A percentile compares a stretch with the other conserved stretches of the same genome.
Conservation (phyloP, 1,140 invertebrate genomes). For the Charaxes varanes region DNA sequence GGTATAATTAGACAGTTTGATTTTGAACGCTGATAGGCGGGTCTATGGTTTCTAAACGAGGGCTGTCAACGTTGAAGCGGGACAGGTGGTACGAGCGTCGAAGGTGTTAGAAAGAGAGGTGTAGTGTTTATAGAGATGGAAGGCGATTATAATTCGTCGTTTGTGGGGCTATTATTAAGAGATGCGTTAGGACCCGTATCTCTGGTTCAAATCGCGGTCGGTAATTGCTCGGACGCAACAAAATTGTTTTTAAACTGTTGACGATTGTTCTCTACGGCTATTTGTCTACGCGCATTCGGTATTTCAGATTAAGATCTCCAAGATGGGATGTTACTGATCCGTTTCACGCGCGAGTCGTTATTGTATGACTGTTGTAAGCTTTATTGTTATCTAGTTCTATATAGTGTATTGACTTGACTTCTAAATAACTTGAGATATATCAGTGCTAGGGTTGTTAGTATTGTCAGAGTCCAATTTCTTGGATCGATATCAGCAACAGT, state of each 20-base stretch:
- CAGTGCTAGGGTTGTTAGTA: no score
- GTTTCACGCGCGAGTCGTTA: conserved; percentile 30
- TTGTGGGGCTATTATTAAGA: conserved; percentile 66
- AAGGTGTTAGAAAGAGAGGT: conserved; percentile 30
- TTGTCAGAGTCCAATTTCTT: no score
- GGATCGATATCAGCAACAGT: no score
- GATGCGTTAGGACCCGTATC: conserved; percentile 56
- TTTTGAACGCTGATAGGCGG: conserved; percentile 54
- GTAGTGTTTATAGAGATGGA: conserved; percentile 40
- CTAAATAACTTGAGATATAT: neutral
- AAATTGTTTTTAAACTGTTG: conserved; percentile 69
- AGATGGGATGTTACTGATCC: conserved; percentile 26
- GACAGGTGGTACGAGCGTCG: conserved; percentile 20
- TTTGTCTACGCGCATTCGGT: conserved; percentile 59
- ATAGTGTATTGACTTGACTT: conserved; percentile 2
- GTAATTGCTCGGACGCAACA: conserved; percentile 64
- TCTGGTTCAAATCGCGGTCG: conserved; percentile 45
- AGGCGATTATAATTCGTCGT: conserved; percentile 47
- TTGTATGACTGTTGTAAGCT: conserved; percentile 23
- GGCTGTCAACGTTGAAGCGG: conserved; percentile 49
- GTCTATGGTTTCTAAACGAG: conserved; percentile 45
- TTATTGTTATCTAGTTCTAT: conserved; percentile 6
- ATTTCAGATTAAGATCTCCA: conserved; percentile 48
- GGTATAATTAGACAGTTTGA: conserved; percentile 71
- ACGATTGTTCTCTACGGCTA: conserved; percentile 65